Percentiles rank a stretch among this genome's conserved stretches.
These are phyloP conservation scores for Babylonia areolata DNA, from an alignment of 1,140 invertebrate species.

Conservation along the genomic window DNA sequence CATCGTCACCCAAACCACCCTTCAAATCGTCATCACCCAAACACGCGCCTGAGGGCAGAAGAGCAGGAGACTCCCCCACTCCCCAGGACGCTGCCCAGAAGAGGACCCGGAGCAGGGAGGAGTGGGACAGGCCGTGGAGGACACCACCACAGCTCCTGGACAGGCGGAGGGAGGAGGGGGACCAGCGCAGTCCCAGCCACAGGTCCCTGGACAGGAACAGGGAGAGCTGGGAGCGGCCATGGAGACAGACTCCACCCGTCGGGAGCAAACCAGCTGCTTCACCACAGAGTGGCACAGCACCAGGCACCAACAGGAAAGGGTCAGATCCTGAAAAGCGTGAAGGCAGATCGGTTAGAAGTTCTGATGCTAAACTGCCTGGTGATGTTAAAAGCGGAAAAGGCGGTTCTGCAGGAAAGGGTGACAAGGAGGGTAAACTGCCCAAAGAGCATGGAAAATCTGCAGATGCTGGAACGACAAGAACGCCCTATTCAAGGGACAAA, in stretches of 20 bases:
- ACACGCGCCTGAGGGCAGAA: not conserved
- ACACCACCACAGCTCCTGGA: not conserved
- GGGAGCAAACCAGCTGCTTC: not conserved
- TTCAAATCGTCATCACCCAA: not conserved
- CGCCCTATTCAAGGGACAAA: no score
- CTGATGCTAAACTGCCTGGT: not conserved
- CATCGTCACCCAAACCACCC: not conserved
- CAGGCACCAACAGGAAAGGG: not conserved
- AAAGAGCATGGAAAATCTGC: no score
- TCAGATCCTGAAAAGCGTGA: not conserved
- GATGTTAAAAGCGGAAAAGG: not conserved
- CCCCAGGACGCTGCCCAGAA: not conserved
- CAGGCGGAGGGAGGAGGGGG: not conserved
- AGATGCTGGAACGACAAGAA: no score
- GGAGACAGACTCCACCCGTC: not conserved
- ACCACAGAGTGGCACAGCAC: not conserved
- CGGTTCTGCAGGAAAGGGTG: not conserved
- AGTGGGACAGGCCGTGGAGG: constrained; percentile 12
- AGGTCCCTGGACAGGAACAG: not conserved
- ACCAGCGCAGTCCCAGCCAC: not conserved
- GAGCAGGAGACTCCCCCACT: not conserved
- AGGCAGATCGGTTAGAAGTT: not conserved
- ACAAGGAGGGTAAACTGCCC: not conserved
- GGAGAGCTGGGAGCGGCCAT: constrained; percentile 5
- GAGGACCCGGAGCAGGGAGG: not conserved